A percentile compares a stretch with the other conserved stretches of the same genome.
Evolutionary conservation across 1,140 invertebrate genomes (phyloP).

Genomic region (Papilio polyxenes): DNA sequence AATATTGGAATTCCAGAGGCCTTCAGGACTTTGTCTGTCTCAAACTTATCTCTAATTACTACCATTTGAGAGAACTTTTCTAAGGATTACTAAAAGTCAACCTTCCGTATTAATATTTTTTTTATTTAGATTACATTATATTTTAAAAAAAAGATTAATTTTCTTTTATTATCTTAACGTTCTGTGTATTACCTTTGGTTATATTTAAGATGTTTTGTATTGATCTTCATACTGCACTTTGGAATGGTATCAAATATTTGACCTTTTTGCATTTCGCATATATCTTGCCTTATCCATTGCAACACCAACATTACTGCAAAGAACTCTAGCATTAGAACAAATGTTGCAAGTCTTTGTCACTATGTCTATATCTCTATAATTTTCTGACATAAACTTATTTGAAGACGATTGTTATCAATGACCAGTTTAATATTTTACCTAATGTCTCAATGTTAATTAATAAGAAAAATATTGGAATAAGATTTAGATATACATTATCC

Average conservation of each 20-base stretch:
- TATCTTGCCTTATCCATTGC: not conserved
- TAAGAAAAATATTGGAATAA: no score
- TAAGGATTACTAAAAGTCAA: not conserved
- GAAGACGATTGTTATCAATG: no score
- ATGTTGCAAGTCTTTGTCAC: not conserved
- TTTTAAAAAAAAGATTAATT: not conserved
- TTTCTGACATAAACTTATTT: no score
- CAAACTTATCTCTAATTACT: slow-evolving; percentile 3
- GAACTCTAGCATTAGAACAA: not conserved
- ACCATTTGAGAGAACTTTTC: not conserved
- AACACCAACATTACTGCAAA: not conserved
- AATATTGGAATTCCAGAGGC: slow-evolving; percentile 66
- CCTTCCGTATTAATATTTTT: not conserved
- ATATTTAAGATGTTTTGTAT: not conserved
- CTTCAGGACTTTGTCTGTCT: slow-evolving; percentile 9
- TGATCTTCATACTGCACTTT: slow-evolving; percentile 9
- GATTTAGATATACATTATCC: no score
- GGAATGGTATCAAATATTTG: slow-evolving; percentile 25
- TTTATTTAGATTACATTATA: not conserved
- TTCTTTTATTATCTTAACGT: not conserved
- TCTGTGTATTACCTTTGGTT: not conserved
- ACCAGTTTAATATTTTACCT: no score
- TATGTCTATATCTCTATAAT: no score
- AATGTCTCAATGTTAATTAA: no score
- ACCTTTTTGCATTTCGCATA: slow-evolving; percentile 3